Evolutionary conservation across 2,797 vertebrate species (phyloP).

Genomic region (Lophura swinhoii): DNA sequence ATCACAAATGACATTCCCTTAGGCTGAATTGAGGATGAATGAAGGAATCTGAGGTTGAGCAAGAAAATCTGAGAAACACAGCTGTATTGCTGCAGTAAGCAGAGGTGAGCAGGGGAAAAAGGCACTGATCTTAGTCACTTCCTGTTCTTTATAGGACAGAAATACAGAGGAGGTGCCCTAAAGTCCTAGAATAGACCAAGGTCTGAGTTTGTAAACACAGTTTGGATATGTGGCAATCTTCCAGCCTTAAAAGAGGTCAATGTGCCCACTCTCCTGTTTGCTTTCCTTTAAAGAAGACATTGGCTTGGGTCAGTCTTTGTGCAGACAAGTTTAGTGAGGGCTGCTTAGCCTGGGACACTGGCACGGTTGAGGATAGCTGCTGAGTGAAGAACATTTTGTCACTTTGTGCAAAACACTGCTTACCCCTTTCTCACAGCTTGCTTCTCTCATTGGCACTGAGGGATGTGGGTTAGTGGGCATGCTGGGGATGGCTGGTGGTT

Average conservation of each 20-base stretch:
- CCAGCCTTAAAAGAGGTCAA: not conserved
- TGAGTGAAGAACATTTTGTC: constrained; percentile 36
- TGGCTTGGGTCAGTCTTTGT: not conserved
- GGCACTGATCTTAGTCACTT: not conserved
- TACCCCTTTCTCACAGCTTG: constrained; percentile 25
- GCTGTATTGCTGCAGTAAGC: not conserved
- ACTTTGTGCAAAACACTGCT: constrained; percentile 37
- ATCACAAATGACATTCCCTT: not conserved
- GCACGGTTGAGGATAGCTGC: constrained; percentile 10
- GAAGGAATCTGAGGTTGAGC: not conserved
- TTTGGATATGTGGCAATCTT: not conserved
- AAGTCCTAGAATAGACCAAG: not conserved
- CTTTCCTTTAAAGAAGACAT: not conserved
- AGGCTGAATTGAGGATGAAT: not conserved
- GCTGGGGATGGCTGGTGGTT: no score
- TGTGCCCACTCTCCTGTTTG: not conserved
- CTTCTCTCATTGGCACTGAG: constrained; percentile 19
- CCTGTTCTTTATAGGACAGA: not conserved
- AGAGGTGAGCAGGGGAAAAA: not conserved
- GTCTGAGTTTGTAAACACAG: not conserved
- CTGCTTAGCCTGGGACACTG: not conserved
- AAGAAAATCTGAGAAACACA: not conserved
- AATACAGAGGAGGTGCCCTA: not conserved
- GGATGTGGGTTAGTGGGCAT: no score
- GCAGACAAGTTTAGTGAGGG: not conserved